Evolutionary conservation across 2,113 vertebrate species (phyloP).

Genomic region (Calyptomena viridis): DNA sequence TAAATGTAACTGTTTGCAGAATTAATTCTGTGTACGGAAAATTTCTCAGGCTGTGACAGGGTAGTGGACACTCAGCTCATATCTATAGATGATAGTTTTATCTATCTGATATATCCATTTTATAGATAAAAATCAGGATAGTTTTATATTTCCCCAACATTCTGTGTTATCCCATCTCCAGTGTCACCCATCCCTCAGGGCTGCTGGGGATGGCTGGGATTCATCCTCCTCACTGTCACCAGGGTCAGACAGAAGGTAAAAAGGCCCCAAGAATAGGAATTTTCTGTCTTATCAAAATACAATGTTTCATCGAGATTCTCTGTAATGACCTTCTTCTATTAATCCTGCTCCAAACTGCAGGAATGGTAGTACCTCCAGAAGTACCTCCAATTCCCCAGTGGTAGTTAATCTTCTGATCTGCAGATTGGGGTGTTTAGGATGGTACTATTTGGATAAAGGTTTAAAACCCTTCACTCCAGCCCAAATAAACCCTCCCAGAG

Average conservation of each 20-base stretch:
- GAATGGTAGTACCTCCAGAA: fast-evolving
- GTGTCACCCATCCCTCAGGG: not conserved
- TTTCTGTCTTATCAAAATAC: fast-evolving
- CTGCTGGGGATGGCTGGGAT: no score
- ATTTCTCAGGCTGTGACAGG: not conserved
- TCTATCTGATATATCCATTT: not conserved
- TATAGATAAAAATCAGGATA: not conserved
- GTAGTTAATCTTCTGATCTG: not conserved
- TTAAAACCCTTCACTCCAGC: not conserved
- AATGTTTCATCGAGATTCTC: not conserved
- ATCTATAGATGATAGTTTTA: no score
- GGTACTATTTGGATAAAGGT: not conserved
- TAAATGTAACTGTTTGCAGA: not conserved
- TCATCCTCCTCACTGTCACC: not conserved
- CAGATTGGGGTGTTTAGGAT: not conserved
- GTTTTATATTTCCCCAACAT: not conserved
- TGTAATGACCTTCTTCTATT: not conserved
- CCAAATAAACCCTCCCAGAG: fast-evolving
- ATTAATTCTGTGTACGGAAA: no score
- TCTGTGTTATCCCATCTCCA: not conserved
- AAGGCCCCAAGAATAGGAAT: not conserved
- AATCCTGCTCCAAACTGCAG: not conserved
- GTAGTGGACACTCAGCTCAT: not conserved
- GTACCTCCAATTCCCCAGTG: fast-evolving
- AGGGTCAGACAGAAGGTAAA: not conserved